These are phyloP conservation scores for Gymnocypris eckloni DNA, from an alignment of 2,797 vertebrate species.

Conservation along the genomic window DNA sequence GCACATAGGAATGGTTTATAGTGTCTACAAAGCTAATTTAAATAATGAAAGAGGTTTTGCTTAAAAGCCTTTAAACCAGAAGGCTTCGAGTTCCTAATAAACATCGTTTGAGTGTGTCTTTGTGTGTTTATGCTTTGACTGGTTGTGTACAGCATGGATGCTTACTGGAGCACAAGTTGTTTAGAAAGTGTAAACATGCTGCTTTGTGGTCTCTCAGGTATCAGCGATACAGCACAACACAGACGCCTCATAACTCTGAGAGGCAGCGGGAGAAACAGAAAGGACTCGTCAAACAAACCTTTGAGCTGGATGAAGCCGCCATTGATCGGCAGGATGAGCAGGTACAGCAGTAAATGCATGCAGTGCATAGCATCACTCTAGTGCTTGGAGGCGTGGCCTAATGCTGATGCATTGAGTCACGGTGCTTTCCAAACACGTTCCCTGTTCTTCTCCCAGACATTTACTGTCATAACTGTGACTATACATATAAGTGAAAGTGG, in stretches of 20 bases:
- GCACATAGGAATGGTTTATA: background rate
- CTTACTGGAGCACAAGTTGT: background rate
- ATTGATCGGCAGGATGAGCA: slow-evolving; percentile 85
- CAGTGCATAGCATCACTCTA: background rate
- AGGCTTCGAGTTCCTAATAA: background rate
- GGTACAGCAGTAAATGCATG: slow-evolving; percentile 64
- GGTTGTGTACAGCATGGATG: background rate
- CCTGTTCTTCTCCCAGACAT: background rate
- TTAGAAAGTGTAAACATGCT: background rate
- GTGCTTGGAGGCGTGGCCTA: background rate
- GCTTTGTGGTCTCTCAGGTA: slow-evolving; percentile 74
- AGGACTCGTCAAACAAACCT: slow-evolving; percentile 85
- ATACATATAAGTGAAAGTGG: background rate
- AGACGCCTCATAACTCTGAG: slow-evolving; percentile 82
- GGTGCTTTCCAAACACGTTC: background rate
- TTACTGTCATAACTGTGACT: background rate
- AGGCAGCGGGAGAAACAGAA: slow-evolving; percentile 85
- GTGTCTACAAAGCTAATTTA: background rate
- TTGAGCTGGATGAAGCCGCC: slow-evolving; percentile 83
- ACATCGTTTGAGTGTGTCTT: background rate
- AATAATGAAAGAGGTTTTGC: background rate
- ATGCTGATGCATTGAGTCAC: background rate
- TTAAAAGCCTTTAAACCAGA: background rate
- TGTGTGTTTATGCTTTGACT: background rate
- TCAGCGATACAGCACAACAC: slow-evolving; percentile 81